Conservation (phyloP, 2,797 vertebrate genomes). For the Neosilurus mollespiculum region DNA sequence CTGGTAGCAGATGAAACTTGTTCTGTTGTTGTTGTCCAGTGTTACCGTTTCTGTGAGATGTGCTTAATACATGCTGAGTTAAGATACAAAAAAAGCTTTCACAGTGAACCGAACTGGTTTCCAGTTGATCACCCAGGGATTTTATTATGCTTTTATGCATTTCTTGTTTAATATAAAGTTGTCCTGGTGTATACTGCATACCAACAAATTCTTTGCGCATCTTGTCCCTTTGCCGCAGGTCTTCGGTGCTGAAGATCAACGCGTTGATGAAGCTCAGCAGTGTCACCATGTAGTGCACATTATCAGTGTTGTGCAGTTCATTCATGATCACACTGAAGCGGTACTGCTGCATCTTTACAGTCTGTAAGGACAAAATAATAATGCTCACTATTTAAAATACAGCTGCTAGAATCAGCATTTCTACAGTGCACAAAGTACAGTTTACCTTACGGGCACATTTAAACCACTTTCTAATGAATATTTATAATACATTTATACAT, state of each 20-base stretch:
- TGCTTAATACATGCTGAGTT: neutral
- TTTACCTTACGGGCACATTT: neutral
- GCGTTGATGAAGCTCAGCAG: slow-evolving; percentile 93
- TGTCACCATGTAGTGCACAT: slow-evolving; percentile 90
- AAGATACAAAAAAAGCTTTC: neutral
- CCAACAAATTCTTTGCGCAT: slow-evolving; percentile 95
- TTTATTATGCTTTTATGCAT: neutral
- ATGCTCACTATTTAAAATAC: neutral
- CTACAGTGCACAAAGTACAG: neutral
- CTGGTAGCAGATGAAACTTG: too few relatives aligned
- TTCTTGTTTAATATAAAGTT: neutral
- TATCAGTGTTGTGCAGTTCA: slow-evolving; percentile 87
- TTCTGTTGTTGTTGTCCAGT: too few relatives aligned
- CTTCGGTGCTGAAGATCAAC: slow-evolving; percentile 87
- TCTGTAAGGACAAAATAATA: slow-evolving; percentile 66
- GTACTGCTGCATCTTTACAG: slow-evolving; percentile 90
- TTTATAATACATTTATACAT: neutral
- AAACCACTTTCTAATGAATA: neutral
- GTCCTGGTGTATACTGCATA: slow-evolving; percentile 57
- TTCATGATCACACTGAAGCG: slow-evolving; percentile 95
- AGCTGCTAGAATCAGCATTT: slow-evolving; percentile 14
- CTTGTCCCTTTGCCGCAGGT: slow-evolving; percentile 83
- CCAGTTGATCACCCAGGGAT: neutral
- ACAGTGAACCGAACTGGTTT: neutral
- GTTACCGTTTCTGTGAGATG: neutral